phyloP scores from a whole-genome alignment of 2,888 invertebrate species.

The Amiota communis region DNA sequence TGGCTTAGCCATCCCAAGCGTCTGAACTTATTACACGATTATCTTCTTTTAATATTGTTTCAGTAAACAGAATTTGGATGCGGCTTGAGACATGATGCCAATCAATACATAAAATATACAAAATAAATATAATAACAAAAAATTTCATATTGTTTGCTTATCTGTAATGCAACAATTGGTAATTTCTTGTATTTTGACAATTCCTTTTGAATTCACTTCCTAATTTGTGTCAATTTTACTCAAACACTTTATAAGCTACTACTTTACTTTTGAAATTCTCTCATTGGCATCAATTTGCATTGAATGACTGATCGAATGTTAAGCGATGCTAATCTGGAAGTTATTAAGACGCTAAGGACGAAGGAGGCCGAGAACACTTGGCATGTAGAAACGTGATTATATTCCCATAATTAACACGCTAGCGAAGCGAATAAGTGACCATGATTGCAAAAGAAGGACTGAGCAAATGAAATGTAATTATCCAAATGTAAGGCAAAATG shows the following conservation, averaged over 20 bases:
- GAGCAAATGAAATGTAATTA: neutral
- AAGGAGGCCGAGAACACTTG: conserved; percentile 35
- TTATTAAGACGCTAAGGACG: neutral
- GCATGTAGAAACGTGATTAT: conserved; percentile 67
- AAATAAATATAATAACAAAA: no score
- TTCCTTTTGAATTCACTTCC: neutral
- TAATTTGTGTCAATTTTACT: neutral
- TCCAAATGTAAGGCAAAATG: neutral
- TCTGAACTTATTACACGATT: no score
- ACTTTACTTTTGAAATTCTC: conserved; percentile 12
- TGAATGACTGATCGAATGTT: neutral
- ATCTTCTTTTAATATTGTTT: no score
- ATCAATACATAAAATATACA: no score
- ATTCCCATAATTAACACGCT: conserved; percentile 68
- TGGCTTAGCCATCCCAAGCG: no score
- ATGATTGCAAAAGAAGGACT: conserved; percentile 21
- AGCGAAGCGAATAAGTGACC: conserved; percentile 54
- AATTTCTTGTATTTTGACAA: no score
- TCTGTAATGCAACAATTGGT: no score
- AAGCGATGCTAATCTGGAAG: conserved; percentile 17
- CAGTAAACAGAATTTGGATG: no score
- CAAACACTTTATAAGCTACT: conserved; percentile 15
- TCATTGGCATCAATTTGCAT: conserved; percentile 13
- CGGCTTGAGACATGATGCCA: no score
- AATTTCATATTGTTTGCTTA: no score